Percentiles rank a stretch among this genome's conserved stretches.
phyloP scores from a whole-genome alignment of 2,888 invertebrate genomes.

The Rosalia funebris region DNA sequence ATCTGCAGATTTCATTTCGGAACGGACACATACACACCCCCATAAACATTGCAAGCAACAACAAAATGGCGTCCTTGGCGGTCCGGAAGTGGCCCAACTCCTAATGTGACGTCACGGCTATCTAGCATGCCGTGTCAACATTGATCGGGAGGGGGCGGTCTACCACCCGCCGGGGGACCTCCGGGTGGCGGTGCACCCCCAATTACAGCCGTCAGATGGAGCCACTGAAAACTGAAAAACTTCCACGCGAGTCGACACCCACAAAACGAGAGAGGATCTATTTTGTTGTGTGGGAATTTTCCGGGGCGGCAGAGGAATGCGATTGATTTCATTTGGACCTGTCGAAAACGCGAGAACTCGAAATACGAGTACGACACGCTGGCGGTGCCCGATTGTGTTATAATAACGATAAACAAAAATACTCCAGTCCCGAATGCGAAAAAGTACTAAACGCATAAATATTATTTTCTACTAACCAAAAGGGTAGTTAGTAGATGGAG shows the following conservation, averaged over 20 bases:
- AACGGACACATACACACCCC: not conserved
- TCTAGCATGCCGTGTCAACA: slow-evolving; percentile 63
- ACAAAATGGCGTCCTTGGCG: slow-evolving; percentile 48
- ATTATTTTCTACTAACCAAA: too few species aligned
- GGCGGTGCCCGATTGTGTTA: too few species aligned
- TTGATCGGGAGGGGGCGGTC: slow-evolving; percentile 57
- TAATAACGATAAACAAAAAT: too few species aligned
- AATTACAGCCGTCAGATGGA: slow-evolving; percentile 57
- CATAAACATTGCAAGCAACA: slow-evolving; percentile 25
- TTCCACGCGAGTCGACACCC: slow-evolving; percentile 52
- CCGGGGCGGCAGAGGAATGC: slow-evolving; percentile 11
- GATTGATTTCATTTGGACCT: too few species aligned
- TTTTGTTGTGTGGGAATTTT: slow-evolving; percentile 24
- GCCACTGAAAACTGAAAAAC: slow-evolving; percentile 57
- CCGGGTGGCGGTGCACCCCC: slow-evolving; percentile 53
- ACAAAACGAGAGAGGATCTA: slow-evolving; percentile 34
- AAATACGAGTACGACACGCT: too few species aligned
- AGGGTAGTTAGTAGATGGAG: too few species aligned
- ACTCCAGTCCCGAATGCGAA: too few species aligned
- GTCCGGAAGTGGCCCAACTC: slow-evolving; percentile 50
- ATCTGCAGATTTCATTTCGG: too few species aligned
- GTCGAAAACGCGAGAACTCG: too few species aligned
- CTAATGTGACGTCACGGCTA: slow-evolving; percentile 42
- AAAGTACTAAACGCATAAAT: too few species aligned
- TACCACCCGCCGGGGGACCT: slow-evolving; percentile 50